These are phyloP conservation scores for Sebastolobus alascanus DNA, from an alignment of 2,797 vertebrate species.

Conservation along the genomic window DNA sequence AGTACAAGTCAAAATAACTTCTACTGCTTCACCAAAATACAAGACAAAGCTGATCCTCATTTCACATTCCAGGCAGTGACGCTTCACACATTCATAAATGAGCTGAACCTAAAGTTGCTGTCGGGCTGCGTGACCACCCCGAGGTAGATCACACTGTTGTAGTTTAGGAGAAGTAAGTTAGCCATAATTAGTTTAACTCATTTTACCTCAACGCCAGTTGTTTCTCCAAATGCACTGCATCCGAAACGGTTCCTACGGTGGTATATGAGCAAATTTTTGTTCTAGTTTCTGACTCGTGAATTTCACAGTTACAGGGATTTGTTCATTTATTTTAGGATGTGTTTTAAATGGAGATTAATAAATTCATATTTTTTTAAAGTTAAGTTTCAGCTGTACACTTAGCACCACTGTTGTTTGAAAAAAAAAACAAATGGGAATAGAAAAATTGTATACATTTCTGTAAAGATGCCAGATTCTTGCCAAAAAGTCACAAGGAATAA, in stretches of 20 bases:
- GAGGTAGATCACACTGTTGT: slow-evolving; percentile 14
- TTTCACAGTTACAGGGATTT: background rate
- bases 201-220: slow-evolving; percentile 36
- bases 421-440: background rate
- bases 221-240: slow-evolving; percentile 25
- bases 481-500: slow-evolving; percentile 43
- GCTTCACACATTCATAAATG: background rate
- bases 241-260: slow-evolving; percentile 31
- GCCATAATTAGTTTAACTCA: slow-evolving; percentile 1
- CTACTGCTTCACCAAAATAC: background rate
- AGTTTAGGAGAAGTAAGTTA: background rate
- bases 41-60: background rate
- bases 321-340: slow-evolving; percentile 26
- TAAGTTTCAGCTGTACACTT: background rate
- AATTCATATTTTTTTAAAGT: slow-evolving; percentile 3
- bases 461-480: slow-evolving; percentile 3
- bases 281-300: slow-evolving; percentile 10
- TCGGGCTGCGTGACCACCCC: too few species aligned
- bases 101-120: background rate
- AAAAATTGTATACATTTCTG: background rate
- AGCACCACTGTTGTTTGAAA: slow-evolving; percentile 20
- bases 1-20: slow-evolving; percentile 4
- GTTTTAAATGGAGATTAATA: slow-evolving; percentile 15
- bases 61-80: background rate
- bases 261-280: slow-evolving; percentile 8